Evolutionary conservation across 2,797 vertebrate genomes (phyloP).

Genomic region (Danio kyathit): DNA sequence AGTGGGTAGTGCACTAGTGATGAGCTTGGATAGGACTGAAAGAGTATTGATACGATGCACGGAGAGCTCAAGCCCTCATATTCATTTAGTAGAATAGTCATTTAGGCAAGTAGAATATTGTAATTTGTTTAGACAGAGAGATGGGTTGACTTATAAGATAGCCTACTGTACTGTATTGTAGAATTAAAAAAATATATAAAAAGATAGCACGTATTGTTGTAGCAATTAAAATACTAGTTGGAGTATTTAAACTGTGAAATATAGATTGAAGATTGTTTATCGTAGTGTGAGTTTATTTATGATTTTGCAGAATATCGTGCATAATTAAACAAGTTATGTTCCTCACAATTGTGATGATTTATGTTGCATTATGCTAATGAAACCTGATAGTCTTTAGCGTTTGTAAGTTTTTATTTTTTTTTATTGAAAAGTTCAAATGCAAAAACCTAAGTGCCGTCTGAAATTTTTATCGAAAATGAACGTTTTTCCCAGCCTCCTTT

Average conservation of each 20-base stretch:
- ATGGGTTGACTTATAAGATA: no score
- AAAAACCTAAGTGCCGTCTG: no score
- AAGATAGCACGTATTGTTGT: no score
- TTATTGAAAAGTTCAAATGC: no score
- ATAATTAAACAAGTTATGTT: not conserved
- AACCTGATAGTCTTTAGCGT: not conserved
- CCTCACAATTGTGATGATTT: not conserved
- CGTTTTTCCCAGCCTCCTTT: no score
- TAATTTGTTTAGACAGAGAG: not conserved
- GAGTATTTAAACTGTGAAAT: not conserved
- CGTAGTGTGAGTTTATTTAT: not conserved
- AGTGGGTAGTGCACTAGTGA: not conserved
- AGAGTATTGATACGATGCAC: not conserved
- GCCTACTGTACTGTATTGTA: not conserved
- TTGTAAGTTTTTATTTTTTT: not conserved
- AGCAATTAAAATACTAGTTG: no score
- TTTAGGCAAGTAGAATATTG: not conserved
- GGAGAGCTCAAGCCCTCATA: not conserved
- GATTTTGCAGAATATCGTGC: not conserved
- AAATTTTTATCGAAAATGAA: no score
- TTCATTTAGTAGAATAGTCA: not conserved
- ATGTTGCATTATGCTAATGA: not conserved
- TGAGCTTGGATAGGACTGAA: conserved; percentile 2
- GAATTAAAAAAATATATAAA: not conserved
- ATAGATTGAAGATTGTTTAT: not conserved